Percentiles rank a stretch among this genome's conserved stretches.
Conservation (phyloP, 1,140 invertebrate genomes). For the Andrena cerasifolii region DNA sequence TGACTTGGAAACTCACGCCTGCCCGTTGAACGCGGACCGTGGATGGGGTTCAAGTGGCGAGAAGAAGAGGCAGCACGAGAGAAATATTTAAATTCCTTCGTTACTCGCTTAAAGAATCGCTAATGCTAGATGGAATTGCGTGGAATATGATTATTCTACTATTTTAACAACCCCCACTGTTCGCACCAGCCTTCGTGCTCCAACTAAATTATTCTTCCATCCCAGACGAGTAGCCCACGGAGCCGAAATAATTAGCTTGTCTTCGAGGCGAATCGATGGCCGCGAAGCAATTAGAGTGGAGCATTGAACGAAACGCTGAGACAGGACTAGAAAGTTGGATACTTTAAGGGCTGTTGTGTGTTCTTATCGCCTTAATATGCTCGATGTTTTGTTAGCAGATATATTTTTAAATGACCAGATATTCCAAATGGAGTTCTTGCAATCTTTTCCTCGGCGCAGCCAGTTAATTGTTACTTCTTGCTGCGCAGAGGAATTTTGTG, state of each 20-base stretch:
- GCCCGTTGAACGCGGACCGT: conserved; percentile 24
- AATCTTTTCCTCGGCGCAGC: not conserved
- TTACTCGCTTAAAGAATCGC: conserved; percentile 78
- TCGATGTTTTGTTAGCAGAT: too few relatives aligned
- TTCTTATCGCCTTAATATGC: too few relatives aligned
- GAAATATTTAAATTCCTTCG: conserved; percentile 80
- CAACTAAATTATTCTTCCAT: conserved; percentile 46
- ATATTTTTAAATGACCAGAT: not conserved
- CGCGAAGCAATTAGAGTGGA: conserved; percentile 5
- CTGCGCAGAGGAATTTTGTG: not conserved
- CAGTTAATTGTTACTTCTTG: not conserved
- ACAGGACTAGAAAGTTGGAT: not conserved
- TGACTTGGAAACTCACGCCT: conserved; percentile 76
- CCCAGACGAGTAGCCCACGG: not conserved
- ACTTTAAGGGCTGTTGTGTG: too few relatives aligned
- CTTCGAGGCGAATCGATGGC: not conserved
- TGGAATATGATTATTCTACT: conserved; percentile 77
- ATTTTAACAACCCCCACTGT: conserved; percentile 67
- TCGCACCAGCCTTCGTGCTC: conserved; percentile 8
- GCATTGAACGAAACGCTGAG: conserved; percentile 32
- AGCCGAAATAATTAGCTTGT: conserved; percentile 13
- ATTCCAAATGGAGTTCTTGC: not conserved
- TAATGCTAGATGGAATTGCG: conserved; percentile 75
- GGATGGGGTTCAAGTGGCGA: not conserved
- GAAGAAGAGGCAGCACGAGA: conserved; percentile 57